Conservation (phyloP, 2,888 invertebrate species). For the Acanthacorydalis orientalis region DNA sequence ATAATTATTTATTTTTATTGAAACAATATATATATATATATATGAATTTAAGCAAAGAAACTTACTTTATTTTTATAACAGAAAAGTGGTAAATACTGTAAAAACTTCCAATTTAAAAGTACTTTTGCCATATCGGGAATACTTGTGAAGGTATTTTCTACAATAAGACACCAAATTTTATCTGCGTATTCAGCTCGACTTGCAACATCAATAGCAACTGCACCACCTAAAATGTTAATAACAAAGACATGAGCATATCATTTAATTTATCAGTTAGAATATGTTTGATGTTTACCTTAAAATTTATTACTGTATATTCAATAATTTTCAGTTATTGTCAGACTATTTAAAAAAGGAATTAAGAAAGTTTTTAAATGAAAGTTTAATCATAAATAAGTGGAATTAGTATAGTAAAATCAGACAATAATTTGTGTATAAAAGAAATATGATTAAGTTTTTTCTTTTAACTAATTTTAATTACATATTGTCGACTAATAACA, state of each 20-base stretch:
- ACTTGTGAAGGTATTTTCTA: slow-evolving; percentile 92
- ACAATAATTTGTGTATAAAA: too few relatives aligned
- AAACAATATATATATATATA: neutral
- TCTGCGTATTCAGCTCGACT: slow-evolving; percentile 56
- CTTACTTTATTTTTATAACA: slow-evolving; percentile 84
- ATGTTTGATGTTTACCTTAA: too few relatives aligned
- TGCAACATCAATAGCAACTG: slow-evolving; percentile 78
- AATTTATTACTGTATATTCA: too few relatives aligned
- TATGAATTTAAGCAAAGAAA: neutral
- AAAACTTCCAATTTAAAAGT: slow-evolving; percentile 53
- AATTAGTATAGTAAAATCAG: too few relatives aligned
- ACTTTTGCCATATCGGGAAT: slow-evolving; percentile 84
- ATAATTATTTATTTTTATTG: neutral
- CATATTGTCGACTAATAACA: neutral
- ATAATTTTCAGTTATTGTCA: too few relatives aligned
- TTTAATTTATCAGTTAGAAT: neutral
- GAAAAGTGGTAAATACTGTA: slow-evolving; percentile 62
- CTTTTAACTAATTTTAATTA: slow-evolving; percentile 7
- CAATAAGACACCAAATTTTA: slow-evolving; percentile 70
- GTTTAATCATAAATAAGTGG: too few relatives aligned
- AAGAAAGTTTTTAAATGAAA: too few relatives aligned
- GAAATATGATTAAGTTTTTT: slow-evolving; percentile 5
- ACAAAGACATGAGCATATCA: slow-evolving; percentile 2
- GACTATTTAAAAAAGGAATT: too few relatives aligned
- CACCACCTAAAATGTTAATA: slow-evolving; percentile 51